These are phyloP conservation scores for Charadrius vociferus DNA, from an alignment of 2,113 vertebrate genomes.

Conservation along the genomic window DNA sequence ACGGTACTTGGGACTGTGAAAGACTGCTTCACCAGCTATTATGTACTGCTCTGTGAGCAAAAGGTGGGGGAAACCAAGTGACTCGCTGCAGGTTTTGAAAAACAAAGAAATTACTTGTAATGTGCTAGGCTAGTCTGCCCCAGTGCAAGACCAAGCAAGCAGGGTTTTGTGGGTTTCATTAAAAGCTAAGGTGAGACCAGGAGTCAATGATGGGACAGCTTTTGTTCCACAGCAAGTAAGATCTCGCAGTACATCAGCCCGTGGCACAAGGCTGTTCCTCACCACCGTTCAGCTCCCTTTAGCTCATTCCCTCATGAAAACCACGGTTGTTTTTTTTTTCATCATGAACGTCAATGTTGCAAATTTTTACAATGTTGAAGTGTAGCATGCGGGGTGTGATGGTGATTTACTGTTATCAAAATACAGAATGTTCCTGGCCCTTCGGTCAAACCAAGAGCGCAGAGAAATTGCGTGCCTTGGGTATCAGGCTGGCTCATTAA, in stretches of 20 bases:
- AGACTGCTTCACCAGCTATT: background rate
- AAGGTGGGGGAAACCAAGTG: background rate
- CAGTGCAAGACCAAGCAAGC: accelerated
- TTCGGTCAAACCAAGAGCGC: background rate
- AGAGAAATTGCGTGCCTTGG: background rate
- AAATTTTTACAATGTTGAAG: background rate
- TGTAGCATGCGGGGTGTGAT: background rate
- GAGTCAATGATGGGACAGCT: background rate
- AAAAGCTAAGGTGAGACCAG: background rate
- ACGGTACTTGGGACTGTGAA: background rate
- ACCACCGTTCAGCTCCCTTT: background rate
- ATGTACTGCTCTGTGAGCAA: background rate
- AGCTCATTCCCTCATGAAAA: background rate
- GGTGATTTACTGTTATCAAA: background rate
- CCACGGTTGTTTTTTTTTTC: background rate
- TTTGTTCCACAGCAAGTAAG: background rate
- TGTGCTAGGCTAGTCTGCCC: background rate
- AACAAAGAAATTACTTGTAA: background rate
- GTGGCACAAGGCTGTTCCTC: background rate
- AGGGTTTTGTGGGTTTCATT: background rate
- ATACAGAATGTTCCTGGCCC: background rate
- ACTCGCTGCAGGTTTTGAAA: background rate
- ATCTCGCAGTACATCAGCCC: background rate
- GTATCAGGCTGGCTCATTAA: background rate
- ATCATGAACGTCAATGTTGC: background rate